A percentile compares a stretch with the other conserved stretches of the same genome.
Conservation (phyloP, 2,888 invertebrate species). For the Dolomedes plantarius region DNA sequence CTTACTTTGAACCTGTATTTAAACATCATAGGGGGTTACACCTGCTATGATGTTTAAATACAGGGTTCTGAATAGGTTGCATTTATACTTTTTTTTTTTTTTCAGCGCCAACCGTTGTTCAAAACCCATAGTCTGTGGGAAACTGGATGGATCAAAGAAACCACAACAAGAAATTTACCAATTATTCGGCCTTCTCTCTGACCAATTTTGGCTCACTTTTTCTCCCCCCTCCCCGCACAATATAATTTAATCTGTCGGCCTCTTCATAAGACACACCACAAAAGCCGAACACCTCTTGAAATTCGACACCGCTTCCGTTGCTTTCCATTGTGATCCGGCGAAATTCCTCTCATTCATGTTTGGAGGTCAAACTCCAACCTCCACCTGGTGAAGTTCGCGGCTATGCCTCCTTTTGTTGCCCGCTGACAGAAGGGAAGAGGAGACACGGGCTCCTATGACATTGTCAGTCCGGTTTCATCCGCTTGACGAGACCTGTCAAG, state of each 20-base stretch:
- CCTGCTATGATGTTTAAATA: too few relatives aligned
- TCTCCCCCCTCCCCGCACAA: neutral
- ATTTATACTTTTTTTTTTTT: too few relatives aligned
- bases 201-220: neutral
- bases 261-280: conserved; percentile 22
- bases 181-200: neutral
- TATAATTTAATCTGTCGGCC: conserved; percentile 8
- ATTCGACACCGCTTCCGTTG: conserved; percentile 55
- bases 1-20: too few relatives aligned
- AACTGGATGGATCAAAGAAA: too few relatives aligned
- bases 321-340: conserved; percentile 28
- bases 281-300: conserved; percentile 40
- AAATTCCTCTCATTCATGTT: conserved; percentile 9
- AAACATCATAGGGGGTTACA: too few relatives aligned
- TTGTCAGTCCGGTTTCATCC: conserved; percentile 64
- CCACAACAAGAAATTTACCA: too few relatives aligned
- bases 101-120: too few relatives aligned
- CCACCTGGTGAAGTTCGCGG: conserved; percentile 57
- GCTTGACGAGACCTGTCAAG: conserved; percentile 66
- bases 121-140: too few relatives aligned
- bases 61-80: too few relatives aligned
- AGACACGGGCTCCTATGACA: conserved; percentile 34
- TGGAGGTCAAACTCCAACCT: conserved; percentile 13
- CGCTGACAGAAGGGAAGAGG: conserved; percentile 17
- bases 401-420: conserved; percentile 53